Evolutionary conservation across 2,113 vertebrate genomes (phyloP).

Genomic region (Crotalus tigris): DNA sequence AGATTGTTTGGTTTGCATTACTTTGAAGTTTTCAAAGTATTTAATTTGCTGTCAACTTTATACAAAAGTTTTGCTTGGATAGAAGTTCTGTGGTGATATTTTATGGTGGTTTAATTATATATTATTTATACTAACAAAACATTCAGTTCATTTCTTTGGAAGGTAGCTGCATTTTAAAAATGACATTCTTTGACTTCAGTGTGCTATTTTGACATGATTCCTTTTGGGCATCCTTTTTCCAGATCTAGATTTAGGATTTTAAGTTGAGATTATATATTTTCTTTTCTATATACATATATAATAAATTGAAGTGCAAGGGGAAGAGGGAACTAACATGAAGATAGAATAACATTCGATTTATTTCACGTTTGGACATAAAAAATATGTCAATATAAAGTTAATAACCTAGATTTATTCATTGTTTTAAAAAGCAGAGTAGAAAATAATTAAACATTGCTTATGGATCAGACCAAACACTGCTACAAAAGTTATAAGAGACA

Average conservation of each 20-base stretch:
- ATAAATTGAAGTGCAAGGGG: background rate
- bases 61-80: conserved; percentile 35
- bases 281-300: too few relatives aligned
- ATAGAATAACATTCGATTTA: background rate
- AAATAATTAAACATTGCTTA: too few relatives aligned
- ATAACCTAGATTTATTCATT: background rate
- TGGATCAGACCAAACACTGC: too few relatives aligned
- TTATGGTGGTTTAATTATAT: conserved; percentile 16
- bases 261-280: background rate
- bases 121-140: conserved; percentile 44
- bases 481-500: too few relatives aligned
- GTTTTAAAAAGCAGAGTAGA: background rate
- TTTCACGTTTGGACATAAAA: background rate
- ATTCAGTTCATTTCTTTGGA: conserved; percentile 40
- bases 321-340: background rate
- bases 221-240: background rate
- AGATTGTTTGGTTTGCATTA: background rate
- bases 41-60: conserved; percentile 18
- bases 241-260: background rate
- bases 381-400: background rate
- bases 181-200: conserved; percentile 26
- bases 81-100: conserved; percentile 33
- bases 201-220: background rate
- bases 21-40: background rate
- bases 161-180: conserved; percentile 42